These are phyloP conservation scores for Kobus ellipsiprymnus DNA, from an alignment of 2,113 vertebrate species.

Conservation along the genomic window DNA sequence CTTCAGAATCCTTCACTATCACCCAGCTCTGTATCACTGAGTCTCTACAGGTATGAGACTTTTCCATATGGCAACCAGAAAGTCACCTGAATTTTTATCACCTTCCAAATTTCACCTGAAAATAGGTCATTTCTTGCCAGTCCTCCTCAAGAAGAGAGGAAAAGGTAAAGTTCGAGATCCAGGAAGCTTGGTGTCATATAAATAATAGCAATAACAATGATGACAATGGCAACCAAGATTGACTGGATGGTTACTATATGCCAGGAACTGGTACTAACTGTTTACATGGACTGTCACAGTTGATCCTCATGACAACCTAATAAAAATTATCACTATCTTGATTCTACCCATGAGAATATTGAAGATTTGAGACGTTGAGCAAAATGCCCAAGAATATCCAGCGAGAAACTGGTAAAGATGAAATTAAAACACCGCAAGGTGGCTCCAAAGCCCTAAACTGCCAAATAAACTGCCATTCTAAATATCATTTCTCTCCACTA, in stretches of 20 bases:
- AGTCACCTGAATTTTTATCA: background rate
- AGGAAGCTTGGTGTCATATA: background rate
- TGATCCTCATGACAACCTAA: background rate
- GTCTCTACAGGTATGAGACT: background rate
- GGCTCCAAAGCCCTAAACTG: background rate
- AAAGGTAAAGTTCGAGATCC: background rate
- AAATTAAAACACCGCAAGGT: background rate
- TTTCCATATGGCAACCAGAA: background rate
- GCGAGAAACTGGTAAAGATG: background rate
- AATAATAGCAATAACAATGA: background rate
- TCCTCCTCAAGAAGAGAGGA: background rate
- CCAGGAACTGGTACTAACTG: background rate
- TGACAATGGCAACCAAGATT: background rate
- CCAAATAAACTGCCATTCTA: background rate
- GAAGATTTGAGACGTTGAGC: background rate
- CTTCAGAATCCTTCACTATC: background rate
- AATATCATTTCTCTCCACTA: background rate
- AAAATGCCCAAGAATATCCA: background rate
- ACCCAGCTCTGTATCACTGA: background rate
- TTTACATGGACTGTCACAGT: background rate
- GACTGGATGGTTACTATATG: background rate
- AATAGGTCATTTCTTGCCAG: background rate
- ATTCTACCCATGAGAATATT: background rate
- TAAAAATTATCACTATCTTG: background rate
- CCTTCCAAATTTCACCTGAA: constrained; percentile 28